Evolutionary conservation across 2,888 invertebrate genomes (phyloP).

Genomic region (Alsophila aescularia): DNA sequence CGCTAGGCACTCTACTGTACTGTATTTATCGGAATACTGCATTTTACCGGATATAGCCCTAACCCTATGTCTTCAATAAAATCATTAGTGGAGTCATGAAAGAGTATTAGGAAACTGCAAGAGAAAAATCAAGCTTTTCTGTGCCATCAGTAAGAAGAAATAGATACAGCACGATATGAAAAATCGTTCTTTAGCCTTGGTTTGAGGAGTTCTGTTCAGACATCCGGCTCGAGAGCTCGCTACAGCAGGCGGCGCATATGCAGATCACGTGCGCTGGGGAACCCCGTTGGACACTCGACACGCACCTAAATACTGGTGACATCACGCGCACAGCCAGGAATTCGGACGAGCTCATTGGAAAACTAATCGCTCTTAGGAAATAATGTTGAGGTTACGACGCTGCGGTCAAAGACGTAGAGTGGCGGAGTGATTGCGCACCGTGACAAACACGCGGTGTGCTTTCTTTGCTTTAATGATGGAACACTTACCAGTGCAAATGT

Average conservation of each 20-base stretch:
- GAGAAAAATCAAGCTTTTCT: not conserved
- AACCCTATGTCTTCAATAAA: no score
- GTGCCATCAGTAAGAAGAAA: not conserved
- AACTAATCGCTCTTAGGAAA: conserved; percentile 36
- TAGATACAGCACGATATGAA: not conserved
- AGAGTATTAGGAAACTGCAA: no score
- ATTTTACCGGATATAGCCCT: no score
- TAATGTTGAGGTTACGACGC: conserved; percentile 25
- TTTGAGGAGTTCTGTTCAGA: conserved; percentile 29
- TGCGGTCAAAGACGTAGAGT: not conserved
- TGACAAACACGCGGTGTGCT: not conserved
- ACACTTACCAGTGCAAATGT: no score
- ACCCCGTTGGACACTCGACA: conserved; percentile 62
- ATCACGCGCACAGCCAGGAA: conserved; percentile 58
- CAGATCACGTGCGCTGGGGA: conserved; percentile 68
- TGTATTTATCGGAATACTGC: no score
- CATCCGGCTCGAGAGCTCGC: conserved; percentile 51
- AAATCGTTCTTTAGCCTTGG: not conserved
- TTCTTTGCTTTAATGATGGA: no score
- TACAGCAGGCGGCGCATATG: conserved; percentile 39
- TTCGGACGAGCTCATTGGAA: conserved; percentile 48
- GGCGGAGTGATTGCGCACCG: not conserved
- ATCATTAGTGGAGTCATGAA: no score
- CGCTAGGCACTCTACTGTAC: no score
- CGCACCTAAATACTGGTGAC: conserved; percentile 68